Base-by-base conservation (phyloP, 1,140 invertebrate genomes). In the Aphelinus atriplicis region DNA sequence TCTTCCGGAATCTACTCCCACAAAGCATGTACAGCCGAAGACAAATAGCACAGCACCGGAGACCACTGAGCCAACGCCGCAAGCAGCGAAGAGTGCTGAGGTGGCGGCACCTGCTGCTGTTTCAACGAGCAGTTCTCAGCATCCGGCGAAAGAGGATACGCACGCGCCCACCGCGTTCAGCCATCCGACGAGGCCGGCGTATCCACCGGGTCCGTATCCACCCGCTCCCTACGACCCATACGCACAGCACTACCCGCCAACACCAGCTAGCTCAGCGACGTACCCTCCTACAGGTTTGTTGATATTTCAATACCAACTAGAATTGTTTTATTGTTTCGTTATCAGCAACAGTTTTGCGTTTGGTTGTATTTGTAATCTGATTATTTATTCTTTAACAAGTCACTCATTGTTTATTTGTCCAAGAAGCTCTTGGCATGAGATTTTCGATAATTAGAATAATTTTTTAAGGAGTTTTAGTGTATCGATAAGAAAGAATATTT, bases 201-300 rank as follows among this genome's bases (percentile, higher is more conserved):
- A 89, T 78, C 86, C 57, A n/a, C 55, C 87, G n/a, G 88, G 83
- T 46, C 88, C 89, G 10, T 90, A 90, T 80, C 87, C 89, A 0
- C 88, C 89, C 0, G 86, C 85, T 50, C 87, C 87, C 7, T 90
- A 87, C 77, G 88, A 83, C 80, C 89, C 78, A 1, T 90, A 90
- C 75, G 88, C 90, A 63, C 88, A 89, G 62, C 86, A 88, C 67
- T 90, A 89, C 77, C 83, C 85, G 60, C 83, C 83, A 2, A 82
- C 82, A 45, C 84, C 86, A 3, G 84, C 83, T 6, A 86, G 86
- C 7, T 82, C 86, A 3, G 80, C 85, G 46, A 80, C 83, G 77
- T 88, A 88, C 81, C 84, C 88, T 68, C 84, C 87, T 62, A 78
- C 73, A 82, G 84, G 86, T 88, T 63, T 76, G 80, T 82, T 51